These are phyloP conservation scores for Tupaia chinensis DNA, from an alignment of 2,113 vertebrate species.

Conservation along the genomic window DNA sequence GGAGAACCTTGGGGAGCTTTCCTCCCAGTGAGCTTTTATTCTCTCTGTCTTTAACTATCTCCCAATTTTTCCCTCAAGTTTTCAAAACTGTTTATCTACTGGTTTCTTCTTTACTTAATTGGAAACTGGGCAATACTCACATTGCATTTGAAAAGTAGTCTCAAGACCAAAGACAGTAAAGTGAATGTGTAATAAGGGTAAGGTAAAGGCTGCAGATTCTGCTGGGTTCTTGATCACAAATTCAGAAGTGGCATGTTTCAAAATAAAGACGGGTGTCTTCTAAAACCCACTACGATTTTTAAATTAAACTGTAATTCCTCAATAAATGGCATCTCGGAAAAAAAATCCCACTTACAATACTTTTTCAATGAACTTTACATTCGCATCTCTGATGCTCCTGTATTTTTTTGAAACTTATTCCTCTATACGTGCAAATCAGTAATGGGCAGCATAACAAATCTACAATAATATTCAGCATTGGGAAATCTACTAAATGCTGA, in stretches of 20 bases:
- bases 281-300: background rate
- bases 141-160: background rate
- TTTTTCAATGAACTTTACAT: slow-evolving; percentile 54
- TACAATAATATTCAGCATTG: background rate
- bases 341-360: background rate
- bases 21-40: background rate
- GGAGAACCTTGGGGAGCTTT: background rate
- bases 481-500: slow-evolving; percentile 48
- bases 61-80: slow-evolving; percentile 26
- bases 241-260: slow-evolving; percentile 4
- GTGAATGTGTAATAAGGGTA: background rate
- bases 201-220: background rate
- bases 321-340: background rate
- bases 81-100: slow-evolving; percentile 31
- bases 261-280: background rate
- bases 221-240: background rate
- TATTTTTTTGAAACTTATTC: background rate
- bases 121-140: slow-evolving; percentile 35
- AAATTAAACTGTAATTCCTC: background rate
- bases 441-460: background rate
- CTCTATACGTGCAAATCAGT: background rate
- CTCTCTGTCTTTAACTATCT: background rate
- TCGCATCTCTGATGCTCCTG: background rate
- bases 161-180: background rate
- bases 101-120: slow-evolving; percentile 4